A percentile compares a stretch with the other conserved stretches of the same genome.
These are phyloP conservation scores for Drosophila virilis DNA, from an alignment of 1,140 invertebrate genomes.

Conservation along the genomic window DNA sequence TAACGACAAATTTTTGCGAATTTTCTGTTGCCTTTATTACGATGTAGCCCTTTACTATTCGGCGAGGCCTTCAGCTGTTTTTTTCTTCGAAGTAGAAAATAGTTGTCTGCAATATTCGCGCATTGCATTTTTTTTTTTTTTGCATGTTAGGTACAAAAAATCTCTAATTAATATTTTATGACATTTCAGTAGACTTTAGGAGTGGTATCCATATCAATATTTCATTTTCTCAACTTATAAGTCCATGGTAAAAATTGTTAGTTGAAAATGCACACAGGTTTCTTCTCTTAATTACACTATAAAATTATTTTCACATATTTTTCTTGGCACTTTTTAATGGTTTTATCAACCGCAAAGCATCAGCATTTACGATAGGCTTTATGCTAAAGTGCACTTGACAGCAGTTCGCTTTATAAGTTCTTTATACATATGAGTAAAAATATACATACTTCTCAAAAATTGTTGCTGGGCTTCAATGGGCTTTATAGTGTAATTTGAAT, in stretches of 20 bases:
- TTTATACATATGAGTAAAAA: constrained; percentile 14
- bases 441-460: constrained; percentile 46
- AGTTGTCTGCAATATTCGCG: not conserved
- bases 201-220: no score
- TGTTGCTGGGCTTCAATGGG: constrained; percentile 52
- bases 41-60: not conserved
- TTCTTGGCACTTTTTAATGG: constrained; percentile 13
- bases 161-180: no score
- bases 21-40: constrained; percentile 2
- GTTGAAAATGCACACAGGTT: not conserved
- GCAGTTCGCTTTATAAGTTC: not conserved
- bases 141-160: no score
- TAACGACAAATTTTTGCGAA: constrained; percentile 5
- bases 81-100: constrained; percentile 6
- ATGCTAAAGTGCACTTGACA: not conserved
- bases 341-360: constrained; percentile 24
- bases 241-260: not conserved
- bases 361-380: constrained; percentile 7
- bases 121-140: no score
- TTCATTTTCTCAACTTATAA: no score
- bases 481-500: constrained; percentile 43
- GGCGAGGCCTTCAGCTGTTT: not conserved
- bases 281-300: not conserved
- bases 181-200: no score
- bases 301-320: not conserved